These are phyloP conservation scores for Oligia latruncula DNA, from an alignment of 2,888 invertebrate species.

Conservation along the genomic window DNA sequence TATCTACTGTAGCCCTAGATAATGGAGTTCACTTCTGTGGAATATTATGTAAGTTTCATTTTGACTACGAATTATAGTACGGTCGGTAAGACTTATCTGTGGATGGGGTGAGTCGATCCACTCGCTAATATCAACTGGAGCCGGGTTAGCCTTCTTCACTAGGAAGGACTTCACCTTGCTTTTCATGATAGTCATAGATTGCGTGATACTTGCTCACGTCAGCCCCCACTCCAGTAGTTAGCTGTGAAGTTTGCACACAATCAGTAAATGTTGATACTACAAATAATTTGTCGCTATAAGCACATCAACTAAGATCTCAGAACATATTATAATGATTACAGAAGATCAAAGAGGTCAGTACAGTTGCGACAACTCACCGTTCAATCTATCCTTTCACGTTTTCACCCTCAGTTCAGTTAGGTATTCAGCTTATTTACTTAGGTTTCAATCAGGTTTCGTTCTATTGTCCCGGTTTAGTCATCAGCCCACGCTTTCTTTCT, in stretches of 20 bases:
- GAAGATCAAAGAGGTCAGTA: slow-evolving; percentile 58
- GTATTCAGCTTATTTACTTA: slow-evolving; percentile 55
- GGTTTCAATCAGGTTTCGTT: slow-evolving; percentile 45
- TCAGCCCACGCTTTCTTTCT: slow-evolving; percentile 67
- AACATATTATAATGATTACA: slow-evolving; percentile 32
- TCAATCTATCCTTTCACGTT: slow-evolving; percentile 60
- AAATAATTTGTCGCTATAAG: slow-evolving; percentile 49
- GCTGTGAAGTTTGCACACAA: slow-evolving; percentile 84
- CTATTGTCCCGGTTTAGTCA: slow-evolving; percentile 59
- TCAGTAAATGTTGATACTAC: slow-evolving; percentile 67
- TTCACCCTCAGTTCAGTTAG: slow-evolving; percentile 45
- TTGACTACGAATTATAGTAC: slow-evolving; percentile 55
- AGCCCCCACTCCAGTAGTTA: slow-evolving; percentile 78
- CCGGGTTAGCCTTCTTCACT: slow-evolving; percentile 76
- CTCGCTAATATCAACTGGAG: slow-evolving; percentile 76
- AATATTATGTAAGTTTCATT: slow-evolving; percentile 21
- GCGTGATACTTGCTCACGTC: slow-evolving; percentile 74
- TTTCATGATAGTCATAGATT: slow-evolving; percentile 67
- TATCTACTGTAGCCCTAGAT: slow-evolving; percentile 35
- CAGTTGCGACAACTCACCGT: slow-evolving; percentile 63
- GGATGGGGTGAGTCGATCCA: slow-evolving; percentile 73
- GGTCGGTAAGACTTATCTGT: slow-evolving; percentile 78
- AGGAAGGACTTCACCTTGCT: slow-evolving; percentile 76
- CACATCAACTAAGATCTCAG: slow-evolving; percentile 57
- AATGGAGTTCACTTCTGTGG: slow-evolving; percentile 2